Evolutionary conservation across 2,113 vertebrate genomes (phyloP).

Genomic region (Megalops atlanticus): DNA sequence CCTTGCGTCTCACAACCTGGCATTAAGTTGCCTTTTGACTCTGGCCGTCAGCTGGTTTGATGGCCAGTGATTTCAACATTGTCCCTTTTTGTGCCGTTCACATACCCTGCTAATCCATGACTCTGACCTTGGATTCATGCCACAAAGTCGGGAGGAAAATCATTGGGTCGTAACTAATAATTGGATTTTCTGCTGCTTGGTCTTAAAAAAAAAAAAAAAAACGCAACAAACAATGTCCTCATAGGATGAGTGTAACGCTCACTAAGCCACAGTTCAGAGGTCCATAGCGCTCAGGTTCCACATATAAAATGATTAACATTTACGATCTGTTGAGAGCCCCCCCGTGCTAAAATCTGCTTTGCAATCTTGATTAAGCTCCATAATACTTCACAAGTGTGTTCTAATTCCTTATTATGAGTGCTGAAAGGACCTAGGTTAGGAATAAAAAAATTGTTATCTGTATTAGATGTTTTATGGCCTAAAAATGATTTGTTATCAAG

Average conservation of each 20-base stretch:
- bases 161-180: conserved; percentile 79
- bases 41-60: conserved; percentile 61
- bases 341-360: conserved; percentile 47
- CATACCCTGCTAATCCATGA: conserved; percentile 76
- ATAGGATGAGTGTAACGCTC: conserved; percentile 46
- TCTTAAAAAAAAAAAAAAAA: conserved; percentile 33
- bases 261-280: conserved; percentile 58
- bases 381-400: conserved; percentile 63
- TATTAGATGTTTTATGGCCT: conserved; percentile 23
- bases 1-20: conserved; percentile 15
- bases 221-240: conserved; percentile 61
- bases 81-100: conserved; percentile 66
- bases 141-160: conserved; percentile 68
- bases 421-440: conserved; percentile 52
- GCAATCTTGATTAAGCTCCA: conserved; percentile 51
- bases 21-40: conserved; percentile 53
- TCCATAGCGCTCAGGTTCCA: conserved; percentile 50
- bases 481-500: conserved; percentile 30
- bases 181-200: conserved; percentile 78
- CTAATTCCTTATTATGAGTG: conserved; percentile 66
- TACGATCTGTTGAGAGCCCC: conserved; percentile 60
- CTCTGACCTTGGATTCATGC: conserved; percentile 75
- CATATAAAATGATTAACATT: conserved; percentile 71
- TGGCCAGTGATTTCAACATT: conserved; percentile 61
- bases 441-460: conserved; percentile 46